Evolutionary conservation across 92 coral and sea anemone genomes (phyloP).

Genomic region (Actinostola sp.): DNA sequence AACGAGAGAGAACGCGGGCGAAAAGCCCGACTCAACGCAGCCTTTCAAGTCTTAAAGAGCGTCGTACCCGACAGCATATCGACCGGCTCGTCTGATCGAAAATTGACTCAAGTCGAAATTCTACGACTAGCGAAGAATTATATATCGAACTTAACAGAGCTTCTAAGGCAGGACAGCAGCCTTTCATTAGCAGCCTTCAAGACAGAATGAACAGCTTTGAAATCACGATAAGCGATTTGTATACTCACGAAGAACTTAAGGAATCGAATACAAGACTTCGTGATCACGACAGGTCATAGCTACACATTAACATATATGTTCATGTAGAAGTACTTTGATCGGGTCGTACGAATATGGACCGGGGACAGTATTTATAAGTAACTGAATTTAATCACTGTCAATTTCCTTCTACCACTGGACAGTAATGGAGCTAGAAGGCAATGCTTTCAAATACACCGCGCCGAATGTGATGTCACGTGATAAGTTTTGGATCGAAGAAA

Average conservation of each 20-base stretch:
- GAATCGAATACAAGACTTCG: neutral
- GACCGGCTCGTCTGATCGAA: conserved; percentile 73
- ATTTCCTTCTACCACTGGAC: no score
- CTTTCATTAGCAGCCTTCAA: conserved; percentile 59
- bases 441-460: no score
- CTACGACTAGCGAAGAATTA: conserved; percentile 95
- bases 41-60: conserved; percentile 92
- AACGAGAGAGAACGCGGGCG: conserved; percentile 97
- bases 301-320: no score
- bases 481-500: no score
- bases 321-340: no score
- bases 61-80: conserved; percentile 80
- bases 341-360: no score
- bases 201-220: conserved; percentile 15
- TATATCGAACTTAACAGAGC: conserved; percentile 84
- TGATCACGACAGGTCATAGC: neutral
- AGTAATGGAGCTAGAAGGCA: no score
- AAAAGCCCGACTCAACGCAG: conserved; percentile 93
- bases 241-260: neutral
- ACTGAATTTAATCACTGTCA: no score
- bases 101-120: conserved; percentile 97
- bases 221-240: neutral
- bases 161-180: conserved; percentile 64
- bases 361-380: no score
- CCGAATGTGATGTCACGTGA: no score